Evolutionary conservation across 92 coral and sea anemone species (phyloP), one percentile per base, ranked within the genome.

Genomic region (Galaxea fascicularis): DNA sequence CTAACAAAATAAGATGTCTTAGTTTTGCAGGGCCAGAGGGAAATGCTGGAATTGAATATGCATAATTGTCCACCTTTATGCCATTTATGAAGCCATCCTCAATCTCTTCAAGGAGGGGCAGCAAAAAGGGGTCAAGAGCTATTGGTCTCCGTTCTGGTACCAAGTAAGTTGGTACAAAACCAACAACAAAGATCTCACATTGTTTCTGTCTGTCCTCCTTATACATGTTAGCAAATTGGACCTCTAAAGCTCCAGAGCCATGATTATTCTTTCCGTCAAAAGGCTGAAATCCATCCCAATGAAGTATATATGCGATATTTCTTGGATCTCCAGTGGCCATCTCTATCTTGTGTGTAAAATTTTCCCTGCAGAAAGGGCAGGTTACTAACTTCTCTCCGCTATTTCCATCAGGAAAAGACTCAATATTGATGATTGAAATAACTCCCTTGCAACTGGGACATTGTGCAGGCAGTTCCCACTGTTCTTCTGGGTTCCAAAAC

Each of bases 251-350:
- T 20, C 82, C 82, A 27, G 65, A 84, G 31, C 88, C 88, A 74
- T 84, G 88, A 70, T 84, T 84, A 18, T 84, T 26, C 26, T 74
- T 73, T 3, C 88, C 88, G 27, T 49, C 73, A 63, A 84, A 84
- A 15, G 88, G 80, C 44, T 82, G 87, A 41, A 82, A 82, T 27
- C 87, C 87, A 82, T 82, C 87, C 80, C 87, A 82, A 54, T 84
- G 88, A 14, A 62, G 60, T 9, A 80, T 53, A 11, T 31, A 39
- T 4, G 81, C 87, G 17, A 83, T 59, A 41, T 83, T 83, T 72
- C 81, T 30, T 20, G 87, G 80, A 53, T 83, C 87, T 10, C 87
- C 87, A 67, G 0, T 35, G 22, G 10, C 78, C 11, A n/a, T 10
- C 20, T 69, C 26, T 5, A 52, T n/a, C 2, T 5, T 26, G 39